Evolutionary conservation across 2,113 vertebrate genomes (phyloP).

Genomic region (Elaphurus davidianus): DNA sequence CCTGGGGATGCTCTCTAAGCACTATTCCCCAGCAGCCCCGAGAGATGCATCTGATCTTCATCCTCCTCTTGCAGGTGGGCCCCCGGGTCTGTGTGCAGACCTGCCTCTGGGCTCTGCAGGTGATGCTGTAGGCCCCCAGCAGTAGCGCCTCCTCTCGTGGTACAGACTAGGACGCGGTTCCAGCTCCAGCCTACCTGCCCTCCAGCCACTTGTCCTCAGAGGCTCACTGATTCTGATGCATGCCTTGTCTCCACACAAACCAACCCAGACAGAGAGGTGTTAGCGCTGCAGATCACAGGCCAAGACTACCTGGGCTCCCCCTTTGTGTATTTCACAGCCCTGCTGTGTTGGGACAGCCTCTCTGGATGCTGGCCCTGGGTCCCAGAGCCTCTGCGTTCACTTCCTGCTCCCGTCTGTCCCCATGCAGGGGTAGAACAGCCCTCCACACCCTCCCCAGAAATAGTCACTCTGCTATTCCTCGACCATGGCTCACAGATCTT

Average conservation of each 20-base stretch:
- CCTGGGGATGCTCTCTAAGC: background rate
- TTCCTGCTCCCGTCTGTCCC: background rate
- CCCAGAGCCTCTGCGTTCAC: background rate
- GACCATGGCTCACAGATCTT: background rate
- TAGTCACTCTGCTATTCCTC: background rate
- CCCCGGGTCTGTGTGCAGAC: background rate
- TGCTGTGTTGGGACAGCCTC: background rate
- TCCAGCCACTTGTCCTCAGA: background rate
- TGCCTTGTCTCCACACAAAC: fast-evolving
- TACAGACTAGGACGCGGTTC: fast-evolving
- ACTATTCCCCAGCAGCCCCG: background rate
- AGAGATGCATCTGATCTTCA: background rate
- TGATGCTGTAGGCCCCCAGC: fast-evolving
- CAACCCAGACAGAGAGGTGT: background rate
- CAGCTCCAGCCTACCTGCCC: background rate
- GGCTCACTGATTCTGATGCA: background rate
- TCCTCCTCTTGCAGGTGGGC: background rate
- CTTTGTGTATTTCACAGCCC: fast-evolving
- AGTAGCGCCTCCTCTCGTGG: background rate
- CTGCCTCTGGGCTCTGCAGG: background rate
- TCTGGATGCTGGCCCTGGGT: fast-evolving
- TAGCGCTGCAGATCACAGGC: background rate
- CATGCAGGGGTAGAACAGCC: background rate
- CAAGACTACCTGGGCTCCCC: background rate
- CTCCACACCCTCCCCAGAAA: background rate